Percentiles rank a stretch among this genome's conserved stretches.
phyloP scores from a whole-genome alignment of 2,797 vertebrate genomes.

The Coregonus sp. region DNA sequence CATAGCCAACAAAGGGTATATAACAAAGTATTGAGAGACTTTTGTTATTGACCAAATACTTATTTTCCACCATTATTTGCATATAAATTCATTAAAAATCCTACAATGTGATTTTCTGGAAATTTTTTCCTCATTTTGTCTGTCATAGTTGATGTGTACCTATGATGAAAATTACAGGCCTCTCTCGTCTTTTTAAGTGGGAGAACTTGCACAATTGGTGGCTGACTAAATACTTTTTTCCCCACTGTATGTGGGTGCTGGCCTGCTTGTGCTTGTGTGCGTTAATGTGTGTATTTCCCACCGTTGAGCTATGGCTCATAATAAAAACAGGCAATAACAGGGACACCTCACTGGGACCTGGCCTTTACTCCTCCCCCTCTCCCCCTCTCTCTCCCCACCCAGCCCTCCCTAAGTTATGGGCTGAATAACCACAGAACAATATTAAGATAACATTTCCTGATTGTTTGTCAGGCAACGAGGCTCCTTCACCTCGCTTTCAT shows the following conservation, averaged over 20 bases:
- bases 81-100: too few relatives aligned
- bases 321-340: slow-evolving; percentile 95
- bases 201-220: too few relatives aligned
- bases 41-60: too few relatives aligned
- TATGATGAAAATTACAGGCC: too few relatives aligned
- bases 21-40: too few relatives aligned
- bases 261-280: not conserved
- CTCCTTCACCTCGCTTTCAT: slow-evolving; percentile 78
- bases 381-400: slow-evolving; percentile 53
- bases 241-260: too few relatives aligned
- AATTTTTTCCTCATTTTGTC: not conserved
- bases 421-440: slow-evolving; percentile 89
- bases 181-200: too few relatives aligned
- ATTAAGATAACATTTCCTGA: slow-evolving; percentile 89
- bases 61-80: too few relatives aligned
- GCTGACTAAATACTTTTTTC: too few relatives aligned
- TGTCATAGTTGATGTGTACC: not conserved
- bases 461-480: slow-evolving; percentile 79
- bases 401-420: slow-evolving; percentile 80
- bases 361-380: slow-evolving; percentile 56
- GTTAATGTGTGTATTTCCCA: slow-evolving; percentile 64
- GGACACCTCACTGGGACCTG: slow-evolving; percentile 88
- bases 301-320: slow-evolving; percentile 86
- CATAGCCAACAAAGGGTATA: too few relatives aligned
- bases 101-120: too few relatives aligned